Percentiles rank a stretch among this genome's conserved stretches.
Conservation (phyloP, 1,140 invertebrate species). For the Pseudachorutes palmiensis region DNA sequence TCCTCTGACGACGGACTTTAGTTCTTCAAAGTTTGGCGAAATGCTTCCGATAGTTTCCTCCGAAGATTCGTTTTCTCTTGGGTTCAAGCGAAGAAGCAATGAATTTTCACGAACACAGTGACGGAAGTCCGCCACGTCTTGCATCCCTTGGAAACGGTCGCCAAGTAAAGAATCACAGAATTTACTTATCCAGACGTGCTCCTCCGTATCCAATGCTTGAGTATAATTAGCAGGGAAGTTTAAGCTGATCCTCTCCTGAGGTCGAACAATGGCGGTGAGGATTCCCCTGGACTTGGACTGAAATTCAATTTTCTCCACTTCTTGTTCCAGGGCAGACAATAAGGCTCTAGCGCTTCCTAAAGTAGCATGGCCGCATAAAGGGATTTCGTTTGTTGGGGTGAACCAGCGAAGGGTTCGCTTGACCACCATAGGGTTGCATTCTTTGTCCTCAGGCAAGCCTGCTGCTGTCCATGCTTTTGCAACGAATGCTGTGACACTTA, state of each 20-base stretch:
- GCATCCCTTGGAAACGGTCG: no score
- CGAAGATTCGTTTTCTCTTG: no score
- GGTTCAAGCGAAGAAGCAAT: no score
- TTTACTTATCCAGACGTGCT: conserved; percentile 34
- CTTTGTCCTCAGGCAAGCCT: neutral
- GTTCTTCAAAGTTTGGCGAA: no score
- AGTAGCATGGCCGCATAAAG: conserved; percentile 56
- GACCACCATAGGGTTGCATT: no score
- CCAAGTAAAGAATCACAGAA: conserved; percentile 6
- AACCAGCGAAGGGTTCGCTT: conserved; percentile 51
- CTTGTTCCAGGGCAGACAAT: neutral
- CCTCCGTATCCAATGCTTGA: conserved; percentile 40
- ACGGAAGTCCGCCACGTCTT: no score
- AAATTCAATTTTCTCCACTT: conserved; percentile 11
- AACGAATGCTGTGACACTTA: conserved; percentile 56
- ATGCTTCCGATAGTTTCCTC: no score
- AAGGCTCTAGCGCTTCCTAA: conserved; percentile 48
- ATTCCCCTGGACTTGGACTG: neutral
- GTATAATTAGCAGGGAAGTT: conserved; percentile 22
- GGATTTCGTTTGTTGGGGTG: conserved; percentile 52
- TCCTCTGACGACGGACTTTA: neutral
- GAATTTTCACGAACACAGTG: no score
- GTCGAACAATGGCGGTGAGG: neutral
- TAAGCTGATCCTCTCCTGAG: no score
- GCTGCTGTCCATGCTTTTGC: conserved; percentile 29